Percentiles rank a stretch among this genome's conserved stretches.
These are phyloP conservation scores for Notodonta dromedarius DNA, from an alignment of 2,888 invertebrate genomes.

Conservation along the genomic window DNA sequence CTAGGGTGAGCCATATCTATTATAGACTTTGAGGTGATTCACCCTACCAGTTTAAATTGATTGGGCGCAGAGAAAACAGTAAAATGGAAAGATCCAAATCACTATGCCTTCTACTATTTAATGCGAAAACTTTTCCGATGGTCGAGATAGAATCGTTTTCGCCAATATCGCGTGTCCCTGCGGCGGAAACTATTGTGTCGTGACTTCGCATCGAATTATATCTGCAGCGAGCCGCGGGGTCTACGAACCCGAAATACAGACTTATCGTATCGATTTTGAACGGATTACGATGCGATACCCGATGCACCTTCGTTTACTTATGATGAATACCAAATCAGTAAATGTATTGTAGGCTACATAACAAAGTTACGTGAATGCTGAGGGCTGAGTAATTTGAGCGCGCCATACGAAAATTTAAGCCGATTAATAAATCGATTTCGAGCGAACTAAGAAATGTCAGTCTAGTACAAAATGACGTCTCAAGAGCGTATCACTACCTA, in stretches of 20 bases:
- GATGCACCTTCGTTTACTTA: not conserved
- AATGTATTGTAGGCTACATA: not conserved
- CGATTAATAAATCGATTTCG: too few species aligned
- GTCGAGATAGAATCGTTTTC: conserved; percentile 1
- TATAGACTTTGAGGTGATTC: too few species aligned
- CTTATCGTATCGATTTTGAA: conserved; percentile 34
- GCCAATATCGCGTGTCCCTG: not conserved
- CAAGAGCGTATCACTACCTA: too few species aligned
- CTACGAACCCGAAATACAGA: conserved; percentile 42
- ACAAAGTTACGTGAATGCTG: too few species aligned
- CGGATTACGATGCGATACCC: not conserved
- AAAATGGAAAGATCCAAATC: conserved; percentile 12
- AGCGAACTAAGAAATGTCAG: too few species aligned
- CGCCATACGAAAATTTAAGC: too few species aligned
- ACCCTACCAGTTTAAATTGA: too few species aligned
- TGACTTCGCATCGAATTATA: conserved; percentile 41
- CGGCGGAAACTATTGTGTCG: conserved; percentile 21
- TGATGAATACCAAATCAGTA: not conserved
- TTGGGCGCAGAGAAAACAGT: too few species aligned
- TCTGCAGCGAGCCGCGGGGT: conserved; percentile 40
- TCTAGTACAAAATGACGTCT: too few species aligned
- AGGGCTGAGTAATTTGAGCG: too few species aligned
- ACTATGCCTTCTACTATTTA: conserved; percentile 10
- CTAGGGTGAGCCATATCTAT: too few species aligned
- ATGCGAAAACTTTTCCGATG: conserved; percentile 38